Conservation (phyloP, 2,888 invertebrate genomes). For the Ichneumoninae sp. region DNA sequence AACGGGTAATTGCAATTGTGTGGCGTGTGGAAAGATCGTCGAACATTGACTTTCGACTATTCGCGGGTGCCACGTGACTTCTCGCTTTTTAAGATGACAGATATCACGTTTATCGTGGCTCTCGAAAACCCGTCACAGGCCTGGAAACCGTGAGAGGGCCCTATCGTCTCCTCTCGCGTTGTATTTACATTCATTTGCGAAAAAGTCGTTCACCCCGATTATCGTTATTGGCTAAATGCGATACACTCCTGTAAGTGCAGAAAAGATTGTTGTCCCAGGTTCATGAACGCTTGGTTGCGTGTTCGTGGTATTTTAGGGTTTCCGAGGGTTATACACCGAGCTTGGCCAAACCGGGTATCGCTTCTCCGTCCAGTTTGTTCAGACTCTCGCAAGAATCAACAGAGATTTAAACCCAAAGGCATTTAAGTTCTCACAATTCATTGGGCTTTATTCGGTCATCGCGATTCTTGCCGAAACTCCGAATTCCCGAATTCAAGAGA, state of each 20-base stretch:
- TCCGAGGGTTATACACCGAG: not conserved
- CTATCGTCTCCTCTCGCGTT: not conserved
- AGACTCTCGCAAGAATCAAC: not conserved
- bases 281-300: not conserved
- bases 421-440: not conserved
- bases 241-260: constrained; percentile 76
- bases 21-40: not conserved
- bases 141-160: not conserved
- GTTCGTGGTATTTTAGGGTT: not conserved
- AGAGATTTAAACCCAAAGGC: not conserved
- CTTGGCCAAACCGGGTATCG: not conserved
- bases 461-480: not conserved
- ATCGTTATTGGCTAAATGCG: constrained; percentile 70
- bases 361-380: not conserved
- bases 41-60: constrained; percentile 23
- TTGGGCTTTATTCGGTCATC: not conserved
- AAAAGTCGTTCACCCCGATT: constrained; percentile 10
- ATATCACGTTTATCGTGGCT: constrained; percentile 4
- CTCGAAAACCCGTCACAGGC: not conserved
- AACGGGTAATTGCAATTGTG: not conserved
- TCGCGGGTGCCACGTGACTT: constrained; percentile 48
- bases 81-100: constrained; percentile 13
- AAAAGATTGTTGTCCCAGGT: not conserved
- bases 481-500: not conserved
- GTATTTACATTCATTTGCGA: not conserved